phyloP scores from a whole-genome alignment of 2,113 vertebrate genomes.

The Patagioenas fasciata region DNA sequence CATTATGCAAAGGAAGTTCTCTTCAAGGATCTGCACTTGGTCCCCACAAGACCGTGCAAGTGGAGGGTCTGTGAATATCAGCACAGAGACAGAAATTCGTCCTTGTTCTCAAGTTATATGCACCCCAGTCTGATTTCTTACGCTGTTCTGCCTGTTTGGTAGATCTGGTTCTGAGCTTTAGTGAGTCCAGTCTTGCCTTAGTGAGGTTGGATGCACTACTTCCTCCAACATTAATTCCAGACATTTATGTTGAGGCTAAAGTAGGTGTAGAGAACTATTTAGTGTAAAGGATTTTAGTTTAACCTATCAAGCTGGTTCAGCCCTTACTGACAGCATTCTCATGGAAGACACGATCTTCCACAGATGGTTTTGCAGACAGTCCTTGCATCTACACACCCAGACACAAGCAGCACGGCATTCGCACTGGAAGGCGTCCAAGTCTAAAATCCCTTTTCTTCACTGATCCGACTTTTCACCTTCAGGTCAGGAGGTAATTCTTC shows the following conservation, averaged over 20 bases:
- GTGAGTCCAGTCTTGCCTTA: neutral
- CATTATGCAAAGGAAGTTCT: neutral
- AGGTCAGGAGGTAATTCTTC: neutral
- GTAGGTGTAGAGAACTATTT: neutral
- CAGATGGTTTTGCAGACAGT: neutral
- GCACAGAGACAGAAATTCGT: neutral
- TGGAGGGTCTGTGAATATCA: neutral
- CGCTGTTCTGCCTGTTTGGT: neutral
- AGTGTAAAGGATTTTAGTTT: neutral
- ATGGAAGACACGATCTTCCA: neutral
- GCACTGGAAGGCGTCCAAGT: neutral
- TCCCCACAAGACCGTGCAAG: neutral
- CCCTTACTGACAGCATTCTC: neutral
- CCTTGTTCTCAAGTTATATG: neutral
- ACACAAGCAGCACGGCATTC: fast-evolving
- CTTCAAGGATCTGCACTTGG: neutral
- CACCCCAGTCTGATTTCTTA: neutral
- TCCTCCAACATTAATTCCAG: neutral
- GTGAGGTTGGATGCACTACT: neutral
- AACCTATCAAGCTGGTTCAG: fast-evolving
- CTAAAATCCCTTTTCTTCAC: neutral
- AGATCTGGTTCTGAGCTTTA: neutral
- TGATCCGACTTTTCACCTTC: neutral
- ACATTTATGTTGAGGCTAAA: neutral
- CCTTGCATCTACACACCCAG: neutral